Percentiles rank a stretch among this genome's conserved stretches.
phyloP scores from a whole-genome alignment of 2,113 vertebrate species.

The Odocoileus hemionus region DNA sequence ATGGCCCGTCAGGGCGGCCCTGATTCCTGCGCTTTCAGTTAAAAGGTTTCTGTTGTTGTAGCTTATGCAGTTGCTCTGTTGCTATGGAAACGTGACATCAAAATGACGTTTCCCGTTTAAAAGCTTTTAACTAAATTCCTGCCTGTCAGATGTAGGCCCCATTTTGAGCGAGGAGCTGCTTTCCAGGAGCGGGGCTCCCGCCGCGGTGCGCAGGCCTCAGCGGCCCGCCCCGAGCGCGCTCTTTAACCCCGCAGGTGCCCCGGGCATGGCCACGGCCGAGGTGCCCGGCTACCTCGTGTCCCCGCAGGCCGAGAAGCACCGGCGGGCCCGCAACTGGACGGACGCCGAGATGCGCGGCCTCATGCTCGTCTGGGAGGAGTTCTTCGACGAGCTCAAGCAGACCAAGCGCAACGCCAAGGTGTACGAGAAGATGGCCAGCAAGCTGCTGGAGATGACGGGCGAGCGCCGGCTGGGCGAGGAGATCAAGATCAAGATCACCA shows the following conservation, averaged over 20 bases:
- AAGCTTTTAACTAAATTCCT: constrained; percentile 99
- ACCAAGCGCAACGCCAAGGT: constrained; percentile 98
- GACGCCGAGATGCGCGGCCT: constrained; percentile 97
- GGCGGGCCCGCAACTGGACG: constrained; percentile 98
- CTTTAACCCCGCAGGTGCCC: constrained; percentile 81
- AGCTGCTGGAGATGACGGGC: constrained; percentile 95
- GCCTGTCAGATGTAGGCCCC: constrained; percentile 96
- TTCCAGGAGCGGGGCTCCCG: constrained; percentile 79
- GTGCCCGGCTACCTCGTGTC: constrained; percentile 89
- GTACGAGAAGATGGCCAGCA: constrained; percentile 98
- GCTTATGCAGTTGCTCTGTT: constrained; percentile 93
- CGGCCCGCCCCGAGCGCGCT: constrained; percentile 54
- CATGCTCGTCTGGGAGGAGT: constrained; percentile 97
- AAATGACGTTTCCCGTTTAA: constrained; percentile 98
- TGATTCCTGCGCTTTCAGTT: constrained; percentile 97
- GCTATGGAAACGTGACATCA: constrained; percentile 99
- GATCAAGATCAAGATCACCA: constrained; percentile 99
- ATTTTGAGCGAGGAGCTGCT: constrained; percentile 94
- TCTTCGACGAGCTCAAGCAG: constrained; percentile 94
- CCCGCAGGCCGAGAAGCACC: constrained; percentile 93
- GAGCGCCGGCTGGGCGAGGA: constrained; percentile 97
- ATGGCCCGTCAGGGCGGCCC: constrained; percentile 89
- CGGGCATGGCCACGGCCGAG: constrained; percentile 91
- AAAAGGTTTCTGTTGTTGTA: constrained; percentile 99
- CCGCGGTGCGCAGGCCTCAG: constrained; percentile 73